These are phyloP conservation scores for Neelides folsomi DNA, from an alignment of 2,888 invertebrate species.

Conservation along the genomic window DNA sequence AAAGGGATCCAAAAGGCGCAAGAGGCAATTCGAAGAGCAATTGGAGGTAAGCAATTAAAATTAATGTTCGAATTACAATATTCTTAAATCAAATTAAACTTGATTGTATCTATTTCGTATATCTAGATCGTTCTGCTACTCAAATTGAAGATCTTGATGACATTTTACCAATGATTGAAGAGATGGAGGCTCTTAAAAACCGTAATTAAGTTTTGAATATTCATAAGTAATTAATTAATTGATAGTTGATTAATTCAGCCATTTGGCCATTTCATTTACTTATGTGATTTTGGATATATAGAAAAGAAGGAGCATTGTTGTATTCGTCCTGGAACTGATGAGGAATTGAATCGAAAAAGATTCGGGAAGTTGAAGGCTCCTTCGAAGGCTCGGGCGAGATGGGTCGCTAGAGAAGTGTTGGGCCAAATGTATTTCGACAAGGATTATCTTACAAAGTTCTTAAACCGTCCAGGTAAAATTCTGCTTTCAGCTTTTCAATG, in stretches of 20 bases:
- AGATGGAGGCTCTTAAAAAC: conserved; percentile 15
- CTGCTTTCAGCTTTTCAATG: no score
- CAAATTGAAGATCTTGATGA: conserved; percentile 30
- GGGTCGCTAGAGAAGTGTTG: conserved; percentile 30
- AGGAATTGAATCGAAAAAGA: conserved; percentile 2
- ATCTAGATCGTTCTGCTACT: conserved; percentile 22
- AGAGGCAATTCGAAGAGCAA: conserved; percentile 84
- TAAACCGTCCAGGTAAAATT: conserved; percentile 21
- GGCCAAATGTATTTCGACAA: conserved; percentile 27
- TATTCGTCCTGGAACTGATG: conserved; percentile 20
- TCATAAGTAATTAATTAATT: background rate
- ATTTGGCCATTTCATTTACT: no score
- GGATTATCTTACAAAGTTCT: conserved; percentile 27
- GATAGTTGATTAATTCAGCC: background rate
- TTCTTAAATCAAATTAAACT: background rate
- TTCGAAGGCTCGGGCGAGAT: conserved; percentile 23
- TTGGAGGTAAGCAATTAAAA: conserved; percentile 43
- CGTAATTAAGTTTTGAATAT: conserved; percentile 7
- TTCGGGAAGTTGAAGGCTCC: conserved; percentile 9
- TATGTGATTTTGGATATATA: background rate
- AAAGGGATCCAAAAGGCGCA: conserved; percentile 74
- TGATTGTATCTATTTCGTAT: background rate
- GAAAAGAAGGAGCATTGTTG: conserved; percentile 29
- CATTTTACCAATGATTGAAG: conserved; percentile 25
- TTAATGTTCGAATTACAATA: background rate